Conservation (phyloP, 1,140 invertebrate genomes). For the Araneus ventricosus region DNA sequence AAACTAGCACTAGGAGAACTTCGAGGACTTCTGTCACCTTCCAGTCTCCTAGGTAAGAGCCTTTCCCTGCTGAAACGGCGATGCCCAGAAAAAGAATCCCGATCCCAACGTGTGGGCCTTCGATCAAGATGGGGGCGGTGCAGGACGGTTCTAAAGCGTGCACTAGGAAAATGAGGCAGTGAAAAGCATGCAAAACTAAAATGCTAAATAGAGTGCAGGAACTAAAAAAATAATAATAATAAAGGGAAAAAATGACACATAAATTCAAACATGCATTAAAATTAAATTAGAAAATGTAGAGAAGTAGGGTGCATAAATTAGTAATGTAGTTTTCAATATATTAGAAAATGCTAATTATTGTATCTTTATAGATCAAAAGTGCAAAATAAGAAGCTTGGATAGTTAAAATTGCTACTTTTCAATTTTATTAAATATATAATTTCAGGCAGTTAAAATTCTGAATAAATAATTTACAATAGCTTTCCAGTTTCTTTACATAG, state of each 20-base stretch:
- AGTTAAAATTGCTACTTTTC: no score
- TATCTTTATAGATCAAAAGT: no score
- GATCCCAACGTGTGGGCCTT: not conserved
- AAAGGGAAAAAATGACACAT: not conserved
- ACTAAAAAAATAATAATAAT: not conserved
- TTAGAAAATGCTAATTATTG: no score
- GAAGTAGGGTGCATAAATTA: no score
- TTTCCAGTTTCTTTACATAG: no score
- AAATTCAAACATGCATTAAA: not conserved
- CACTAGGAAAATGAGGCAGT: not conserved
- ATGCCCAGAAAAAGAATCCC: not conserved
- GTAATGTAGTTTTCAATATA: no score
- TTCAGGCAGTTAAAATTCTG: no score
- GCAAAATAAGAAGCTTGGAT: no score
- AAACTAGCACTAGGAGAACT: constrained; percentile 38
- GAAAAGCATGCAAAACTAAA: constrained; percentile 51
- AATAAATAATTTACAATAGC: no score
- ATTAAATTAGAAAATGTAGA: not conserved
- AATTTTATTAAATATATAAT: no score
- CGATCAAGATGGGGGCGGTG: not conserved
- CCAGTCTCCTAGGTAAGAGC: constrained; percentile 51
- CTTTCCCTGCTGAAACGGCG: not conserved
- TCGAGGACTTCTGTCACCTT: not conserved
- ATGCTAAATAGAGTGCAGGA: not conserved
- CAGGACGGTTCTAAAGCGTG: constrained; percentile 37